Evolutionary conservation across 2,888 invertebrate species (phyloP).

Genomic region (Eupithecia inturbata): DNA sequence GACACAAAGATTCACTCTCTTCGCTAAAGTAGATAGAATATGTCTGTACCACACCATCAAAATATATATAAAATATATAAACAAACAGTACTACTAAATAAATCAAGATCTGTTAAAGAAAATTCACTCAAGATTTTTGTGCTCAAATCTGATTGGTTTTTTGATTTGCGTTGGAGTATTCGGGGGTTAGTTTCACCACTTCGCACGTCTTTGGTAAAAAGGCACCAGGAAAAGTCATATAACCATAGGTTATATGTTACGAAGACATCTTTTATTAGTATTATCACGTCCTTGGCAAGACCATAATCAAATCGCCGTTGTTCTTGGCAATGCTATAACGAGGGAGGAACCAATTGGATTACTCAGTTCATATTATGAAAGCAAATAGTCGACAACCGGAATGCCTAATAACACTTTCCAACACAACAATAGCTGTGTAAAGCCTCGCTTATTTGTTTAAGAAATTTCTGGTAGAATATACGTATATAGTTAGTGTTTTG

Average conservation of each 20-base stretch:
- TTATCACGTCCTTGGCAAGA: conserved; percentile 7
- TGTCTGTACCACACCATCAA: no score
- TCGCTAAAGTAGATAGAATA: no score
- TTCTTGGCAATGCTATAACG: conserved; percentile 32
- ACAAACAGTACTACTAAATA: no score
- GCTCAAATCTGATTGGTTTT: no score
- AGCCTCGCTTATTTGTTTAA: conserved; percentile 19
- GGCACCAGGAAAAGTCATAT: neutral
- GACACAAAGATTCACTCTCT: no score
- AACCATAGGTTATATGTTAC: neutral
- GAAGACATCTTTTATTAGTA: neutral
- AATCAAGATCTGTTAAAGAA: no score
- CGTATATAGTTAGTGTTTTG: neutral
- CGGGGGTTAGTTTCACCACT: neutral
- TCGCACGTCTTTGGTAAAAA: neutral
- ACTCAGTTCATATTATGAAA: conserved; percentile 35
- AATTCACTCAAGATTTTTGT: no score
- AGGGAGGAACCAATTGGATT: conserved; percentile 35
- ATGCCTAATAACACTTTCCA: conserved; percentile 35
- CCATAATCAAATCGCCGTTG: conserved; percentile 32
- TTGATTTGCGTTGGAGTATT: neutral
- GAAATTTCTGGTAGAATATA: conserved; percentile 3
- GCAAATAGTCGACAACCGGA: conserved; percentile 35
- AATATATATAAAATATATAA: no score
- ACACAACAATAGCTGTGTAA: conserved; percentile 35